Percentiles rank a stretch among this genome's conserved stretches.
Conservation (phyloP, 2,113 vertebrate species). For the Cettia cetti region DNA sequence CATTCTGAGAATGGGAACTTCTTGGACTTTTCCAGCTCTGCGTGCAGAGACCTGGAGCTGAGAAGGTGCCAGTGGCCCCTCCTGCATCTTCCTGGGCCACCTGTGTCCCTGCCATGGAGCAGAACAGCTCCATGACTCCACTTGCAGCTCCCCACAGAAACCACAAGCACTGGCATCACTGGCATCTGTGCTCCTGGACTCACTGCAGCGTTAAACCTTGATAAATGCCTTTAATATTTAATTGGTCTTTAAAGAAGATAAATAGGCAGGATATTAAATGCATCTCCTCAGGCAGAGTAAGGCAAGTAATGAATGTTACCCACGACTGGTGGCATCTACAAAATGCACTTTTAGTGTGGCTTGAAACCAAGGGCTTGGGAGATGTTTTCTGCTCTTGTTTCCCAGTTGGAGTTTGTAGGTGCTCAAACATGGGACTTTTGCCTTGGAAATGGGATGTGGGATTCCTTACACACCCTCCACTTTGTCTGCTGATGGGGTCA, state of each 20-base stretch:
- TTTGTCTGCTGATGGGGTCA: neutral
- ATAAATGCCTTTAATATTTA: slow-evolving; percentile 47
- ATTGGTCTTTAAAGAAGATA: slow-evolving; percentile 36
- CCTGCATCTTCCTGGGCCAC: neutral
- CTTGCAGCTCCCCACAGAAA: neutral
- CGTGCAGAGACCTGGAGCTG: neutral
- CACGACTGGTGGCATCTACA: neutral
- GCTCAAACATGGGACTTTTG: neutral
- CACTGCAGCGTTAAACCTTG: neutral
- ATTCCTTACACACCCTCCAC: neutral
- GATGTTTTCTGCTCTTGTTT: neutral
- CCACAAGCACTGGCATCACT: neutral
- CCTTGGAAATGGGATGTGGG: neutral
- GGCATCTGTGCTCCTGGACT: neutral
- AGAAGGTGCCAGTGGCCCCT: neutral
- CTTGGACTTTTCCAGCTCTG: neutral
- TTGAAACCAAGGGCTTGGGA: neutral
- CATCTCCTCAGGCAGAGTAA: neutral
- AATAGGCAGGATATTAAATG: slow-evolving; percentile 37
- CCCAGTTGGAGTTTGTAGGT: neutral
- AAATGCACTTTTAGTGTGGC: neutral
- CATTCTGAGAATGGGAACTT: fast-evolving
- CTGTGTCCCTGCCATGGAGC: fast-evolving
- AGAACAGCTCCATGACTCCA: neutral
- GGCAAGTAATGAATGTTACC: neutral